Base-by-base conservation (phyloP, 2,888 invertebrate species). In the Drosophila borealis region DNA sequence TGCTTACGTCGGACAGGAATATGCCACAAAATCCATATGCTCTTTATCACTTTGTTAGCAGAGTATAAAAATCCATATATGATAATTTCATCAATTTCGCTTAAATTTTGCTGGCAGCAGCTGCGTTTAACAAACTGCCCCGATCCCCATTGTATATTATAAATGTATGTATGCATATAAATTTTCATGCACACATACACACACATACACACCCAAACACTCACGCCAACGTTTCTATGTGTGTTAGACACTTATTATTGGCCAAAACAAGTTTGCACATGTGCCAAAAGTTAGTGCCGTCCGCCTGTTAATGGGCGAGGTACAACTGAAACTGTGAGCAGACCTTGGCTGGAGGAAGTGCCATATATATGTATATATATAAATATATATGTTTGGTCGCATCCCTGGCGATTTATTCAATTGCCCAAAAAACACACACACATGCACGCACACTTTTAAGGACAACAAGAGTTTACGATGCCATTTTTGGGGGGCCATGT, bases 1-100 rank as follows among this genome's bases (percentile, higher is more conserved):
- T 29, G 25, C 29, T 1, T 8, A 29, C 29, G 8, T 29, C 29
- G 29, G 8, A 8, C 8, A 8, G 29, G 29, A 8, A 8, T 0
- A 29, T 8, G 29, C 8, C 29, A 29, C 8, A 8, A 8, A 25
- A 25, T 25, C 29, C 29, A 29, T 29, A 29, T 29, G 29, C 8
- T 29, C 29, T 29, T 29, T 29, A 29, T 29, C 29, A 6, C 8
- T 2, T 29, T 29, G 29, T 29, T 8, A 29, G 8, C 2, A 29
- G 29, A 29, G 29, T 29, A 44, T 5, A 34, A 64, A 55, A 65
- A 60, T 65, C 65, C 65, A 69, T 65, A 60, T 64, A 69, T 65
- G 64, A 69, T 69, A 69, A 65, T 65, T 69, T 65, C 64, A 69
- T 65, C 50, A 65, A 59, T 69, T 69, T 49, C 19, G 53, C 48